A percentile compares a stretch with the other conserved stretches of the same genome.
phyloP scores from a whole-genome alignment of 2,113 vertebrate species.

The zebrafish (Danio rerio) region DNA sequence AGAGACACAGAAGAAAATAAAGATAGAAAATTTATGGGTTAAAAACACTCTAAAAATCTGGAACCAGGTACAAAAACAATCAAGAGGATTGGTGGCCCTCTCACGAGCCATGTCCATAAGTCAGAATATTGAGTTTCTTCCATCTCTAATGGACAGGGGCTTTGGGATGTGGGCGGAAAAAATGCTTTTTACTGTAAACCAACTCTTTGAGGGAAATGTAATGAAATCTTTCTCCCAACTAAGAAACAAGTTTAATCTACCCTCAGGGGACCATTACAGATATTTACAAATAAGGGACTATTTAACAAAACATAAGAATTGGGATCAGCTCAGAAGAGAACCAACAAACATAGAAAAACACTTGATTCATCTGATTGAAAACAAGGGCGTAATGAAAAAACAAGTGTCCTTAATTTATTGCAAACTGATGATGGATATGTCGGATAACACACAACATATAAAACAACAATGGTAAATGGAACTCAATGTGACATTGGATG shows the following conservation, averaged over 20 bases:
- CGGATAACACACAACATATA: not conserved
- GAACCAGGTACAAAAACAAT: not conserved
- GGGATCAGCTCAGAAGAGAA: not conserved
- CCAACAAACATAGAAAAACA: slow-evolving; percentile 7
- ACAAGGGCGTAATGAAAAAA: not conserved
- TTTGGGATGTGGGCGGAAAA: not conserved
- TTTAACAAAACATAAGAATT: not conserved
- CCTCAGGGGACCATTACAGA: not conserved
- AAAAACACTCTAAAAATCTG: not conserved
- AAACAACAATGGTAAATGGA: slow-evolving; percentile 17
- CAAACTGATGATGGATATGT: not conserved
- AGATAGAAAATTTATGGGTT: not conserved
- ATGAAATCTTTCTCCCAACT: not conserved
- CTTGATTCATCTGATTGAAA: not conserved
- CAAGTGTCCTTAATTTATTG: not conserved
- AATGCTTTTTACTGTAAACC: not conserved
- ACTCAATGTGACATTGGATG: not conserved
- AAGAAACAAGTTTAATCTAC: not conserved
- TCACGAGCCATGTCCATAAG: not conserved
- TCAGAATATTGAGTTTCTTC: not conserved
- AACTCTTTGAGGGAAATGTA: not conserved
- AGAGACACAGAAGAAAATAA: not conserved
- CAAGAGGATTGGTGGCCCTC: not conserved
- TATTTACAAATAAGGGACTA: not conserved
- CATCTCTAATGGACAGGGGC: not conserved